phyloP scores from a whole-genome alignment of 2,888 invertebrate genomes.

The Drosophila limbata region DNA sequence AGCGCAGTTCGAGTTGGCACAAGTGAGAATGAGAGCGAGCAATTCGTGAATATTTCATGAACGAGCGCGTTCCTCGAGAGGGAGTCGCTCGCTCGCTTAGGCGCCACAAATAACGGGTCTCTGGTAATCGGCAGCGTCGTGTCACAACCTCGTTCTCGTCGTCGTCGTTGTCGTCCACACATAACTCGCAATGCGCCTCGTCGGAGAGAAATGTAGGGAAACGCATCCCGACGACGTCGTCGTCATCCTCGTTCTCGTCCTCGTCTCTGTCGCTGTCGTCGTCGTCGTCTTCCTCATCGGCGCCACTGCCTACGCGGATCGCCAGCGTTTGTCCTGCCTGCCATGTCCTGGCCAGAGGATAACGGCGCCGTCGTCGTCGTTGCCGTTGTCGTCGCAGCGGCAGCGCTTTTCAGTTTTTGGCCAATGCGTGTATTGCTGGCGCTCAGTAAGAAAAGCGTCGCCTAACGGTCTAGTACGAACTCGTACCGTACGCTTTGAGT shows the following conservation, averaged over 20 bases:
- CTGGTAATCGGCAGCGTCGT: constrained; percentile 60
- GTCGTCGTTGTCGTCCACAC: constrained; percentile 2
- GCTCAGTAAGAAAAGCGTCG: constrained; percentile 86
- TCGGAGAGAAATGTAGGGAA: constrained; percentile 76
- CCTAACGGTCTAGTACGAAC: constrained; percentile 86
- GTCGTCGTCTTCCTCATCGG: constrained; percentile 20
- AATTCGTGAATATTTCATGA: constrained; percentile 82
- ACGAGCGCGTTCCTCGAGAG: constrained; percentile 62
- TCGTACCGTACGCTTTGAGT: constrained; percentile 84
- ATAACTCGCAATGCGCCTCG: constrained; percentile 14
- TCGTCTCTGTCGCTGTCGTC: constrained; percentile 26
- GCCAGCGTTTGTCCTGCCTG: constrained; percentile 46
- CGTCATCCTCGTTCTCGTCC: constrained; percentile 28
- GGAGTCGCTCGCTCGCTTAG: constrained; percentile 49
- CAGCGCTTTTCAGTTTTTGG: constrained; percentile 69
- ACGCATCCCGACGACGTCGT: constrained; percentile 60
- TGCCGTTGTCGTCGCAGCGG: constrained; percentile 49
- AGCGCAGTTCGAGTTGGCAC: constrained; percentile 42
- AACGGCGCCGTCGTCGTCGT: constrained; percentile 54
- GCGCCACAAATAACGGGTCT: constrained; percentile 60
- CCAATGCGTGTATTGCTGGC: constrained; percentile 79
- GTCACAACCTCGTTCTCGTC: constrained; percentile 41
- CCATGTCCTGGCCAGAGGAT: constrained; percentile 58
- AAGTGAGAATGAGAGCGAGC: constrained; percentile 77
- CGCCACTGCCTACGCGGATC: constrained; percentile 60